Conservation (phyloP, 2,113 vertebrate genomes). For the Sylvilagus bachmani region DNA sequence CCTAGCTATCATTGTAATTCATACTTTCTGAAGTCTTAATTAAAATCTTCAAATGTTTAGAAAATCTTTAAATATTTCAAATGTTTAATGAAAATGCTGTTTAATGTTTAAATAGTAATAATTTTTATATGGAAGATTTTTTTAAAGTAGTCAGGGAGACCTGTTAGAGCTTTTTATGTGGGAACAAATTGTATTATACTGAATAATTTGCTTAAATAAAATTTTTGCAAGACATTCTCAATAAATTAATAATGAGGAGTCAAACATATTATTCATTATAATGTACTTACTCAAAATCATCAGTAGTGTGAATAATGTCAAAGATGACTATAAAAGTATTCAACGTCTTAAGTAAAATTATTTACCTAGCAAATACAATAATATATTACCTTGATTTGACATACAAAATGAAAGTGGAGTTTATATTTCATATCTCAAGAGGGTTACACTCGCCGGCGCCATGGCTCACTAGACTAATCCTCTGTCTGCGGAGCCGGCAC, state of each 20-base stretch:
- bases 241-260: neutral
- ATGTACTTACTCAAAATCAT: neutral
- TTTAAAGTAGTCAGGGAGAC: neutral
- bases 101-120: neutral
- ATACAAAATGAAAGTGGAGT: neutral
- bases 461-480: too few species aligned
- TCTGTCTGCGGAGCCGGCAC: too few species aligned
- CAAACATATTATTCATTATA: neutral
- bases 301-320: neutral
- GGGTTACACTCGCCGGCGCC: neutral
- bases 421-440: neutral
- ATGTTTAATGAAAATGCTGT: neutral
- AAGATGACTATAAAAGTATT: neutral
- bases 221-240: neutral
- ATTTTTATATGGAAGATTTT: neutral
- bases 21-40: neutral
- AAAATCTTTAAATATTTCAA: neutral
- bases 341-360: neutral
- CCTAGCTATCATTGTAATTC: neutral
- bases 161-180: neutral
- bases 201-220: neutral
- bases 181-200: neutral
- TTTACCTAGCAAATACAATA: neutral
- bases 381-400: neutral
- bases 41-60: conserved; percentile 24